phyloP scores from a whole-genome alignment of 1,140 invertebrate species.

The Proales similis region DNA sequence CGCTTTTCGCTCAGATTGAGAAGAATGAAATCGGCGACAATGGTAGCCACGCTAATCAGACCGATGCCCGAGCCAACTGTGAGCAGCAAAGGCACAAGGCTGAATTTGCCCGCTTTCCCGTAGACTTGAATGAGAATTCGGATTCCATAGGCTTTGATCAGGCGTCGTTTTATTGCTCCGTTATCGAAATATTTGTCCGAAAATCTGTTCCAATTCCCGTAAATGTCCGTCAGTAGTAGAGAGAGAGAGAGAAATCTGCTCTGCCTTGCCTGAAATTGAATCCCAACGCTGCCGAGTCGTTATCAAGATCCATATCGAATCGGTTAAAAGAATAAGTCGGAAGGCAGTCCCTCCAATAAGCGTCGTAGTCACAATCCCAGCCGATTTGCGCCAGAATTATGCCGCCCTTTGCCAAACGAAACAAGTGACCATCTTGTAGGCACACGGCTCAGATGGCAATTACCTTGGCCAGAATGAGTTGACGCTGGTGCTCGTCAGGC shows the following conservation, averaged over 20 bases:
- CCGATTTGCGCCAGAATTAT: slow-evolving; percentile 55
- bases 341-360: slow-evolving; percentile 42
- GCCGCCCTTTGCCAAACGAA: slow-evolving; percentile 51
- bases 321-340: slow-evolving; percentile 54
- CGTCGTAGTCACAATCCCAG: slow-evolving; percentile 58
- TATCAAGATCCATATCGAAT: slow-evolving; percentile 48
- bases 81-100: slow-evolving; percentile 32
- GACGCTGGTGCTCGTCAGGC: slow-evolving; percentile 44
- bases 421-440: too few species aligned
- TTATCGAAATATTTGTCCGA: slow-evolving; percentile 3
- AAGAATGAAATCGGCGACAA: slow-evolving; percentile 32
- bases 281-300: slow-evolving; percentile 47
- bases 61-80: slow-evolving; percentile 26
- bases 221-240: too few species aligned
- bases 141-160: slow-evolving; percentile 39
- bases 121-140: slow-evolving; percentile 38
- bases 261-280: slow-evolving; percentile 59
- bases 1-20: slow-evolving; percentile 9
- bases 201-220: too few species aligned
- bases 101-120: slow-evolving; percentile 39
- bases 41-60: slow-evolving; percentile 15
- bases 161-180: slow-evolving; percentile 4
- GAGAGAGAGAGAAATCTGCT: too few species aligned
- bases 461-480: background rate
- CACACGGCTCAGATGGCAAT: too few species aligned